A percentile compares a stretch with the other conserved stretches of the same genome.
phyloP scores from a whole-genome alignment of 2,113 vertebrate species.

The Phalacrocorax pelagicus region DNA sequence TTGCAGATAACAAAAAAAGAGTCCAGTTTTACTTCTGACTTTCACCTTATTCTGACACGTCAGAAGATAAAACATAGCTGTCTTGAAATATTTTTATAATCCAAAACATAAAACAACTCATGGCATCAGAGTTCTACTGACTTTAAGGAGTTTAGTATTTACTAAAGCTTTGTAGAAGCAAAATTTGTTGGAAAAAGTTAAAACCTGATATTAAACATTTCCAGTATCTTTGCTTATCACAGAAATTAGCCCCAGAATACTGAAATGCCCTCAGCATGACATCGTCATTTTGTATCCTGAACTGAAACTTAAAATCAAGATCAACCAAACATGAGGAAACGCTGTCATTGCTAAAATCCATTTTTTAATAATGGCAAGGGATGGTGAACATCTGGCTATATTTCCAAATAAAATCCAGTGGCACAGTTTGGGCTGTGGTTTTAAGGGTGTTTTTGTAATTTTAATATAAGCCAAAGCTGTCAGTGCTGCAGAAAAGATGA shows the following conservation, averaged over 20 bases:
- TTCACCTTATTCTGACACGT: neutral
- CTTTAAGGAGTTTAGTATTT: neutral
- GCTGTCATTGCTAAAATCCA: neutral
- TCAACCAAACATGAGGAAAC: constrained; percentile 33
- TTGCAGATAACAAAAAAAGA: neutral
- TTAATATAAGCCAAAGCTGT: constrained; percentile 45
- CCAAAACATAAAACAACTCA: neutral
- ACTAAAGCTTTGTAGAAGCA: neutral
- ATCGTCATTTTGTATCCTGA: neutral
- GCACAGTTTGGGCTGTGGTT: neutral
- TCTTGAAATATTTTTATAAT: neutral
- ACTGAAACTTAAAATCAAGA: neutral
- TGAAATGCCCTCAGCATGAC: neutral
- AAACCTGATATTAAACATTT: neutral
- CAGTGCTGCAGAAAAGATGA: constrained; percentile 49
- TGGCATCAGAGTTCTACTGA: neutral
- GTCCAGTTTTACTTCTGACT: neutral
- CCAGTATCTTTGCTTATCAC: neutral
- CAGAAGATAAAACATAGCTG: neutral
- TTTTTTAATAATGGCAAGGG: constrained; percentile 52
- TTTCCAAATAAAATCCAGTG: constrained; percentile 54
- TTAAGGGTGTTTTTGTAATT: constrained; percentile 15
- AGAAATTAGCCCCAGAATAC: neutral
- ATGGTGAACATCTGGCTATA: constrained; percentile 41
- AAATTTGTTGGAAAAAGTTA: neutral